Conservation (phyloP, 2,888 invertebrate species). For the Trissolcus brochymenae region DNA sequence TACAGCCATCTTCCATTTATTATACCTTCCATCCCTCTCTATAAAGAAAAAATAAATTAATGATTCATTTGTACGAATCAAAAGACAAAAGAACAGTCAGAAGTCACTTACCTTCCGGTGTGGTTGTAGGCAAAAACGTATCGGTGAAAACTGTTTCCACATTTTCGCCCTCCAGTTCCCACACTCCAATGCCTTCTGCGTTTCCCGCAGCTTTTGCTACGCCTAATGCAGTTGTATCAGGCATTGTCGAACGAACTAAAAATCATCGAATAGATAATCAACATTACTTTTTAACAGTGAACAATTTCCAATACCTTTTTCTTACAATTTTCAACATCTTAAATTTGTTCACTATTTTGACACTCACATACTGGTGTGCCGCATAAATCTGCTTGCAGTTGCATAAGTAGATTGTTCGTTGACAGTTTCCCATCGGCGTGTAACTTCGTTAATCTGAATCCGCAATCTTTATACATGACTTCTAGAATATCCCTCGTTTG, state of each 20-base stretch:
- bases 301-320: neutral
- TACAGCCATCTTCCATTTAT: conserved; percentile 97
- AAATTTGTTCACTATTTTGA: neutral
- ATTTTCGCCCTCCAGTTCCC: conserved; percentile 81
- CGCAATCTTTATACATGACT: conserved; percentile 95
- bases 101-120: conserved; percentile 81
- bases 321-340: neutral
- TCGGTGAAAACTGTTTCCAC: conserved; percentile 82
- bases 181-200: conserved; percentile 85
- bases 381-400: conserved; percentile 94
- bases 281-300: neutral
- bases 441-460: conserved; percentile 86
- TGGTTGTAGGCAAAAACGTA: conserved; percentile 88
- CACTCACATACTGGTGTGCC: conserved; percentile 92
- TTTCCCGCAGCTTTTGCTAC: conserved; percentile 94
- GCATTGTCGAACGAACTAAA: conserved; percentile 86
- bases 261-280: neutral
- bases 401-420: conserved; percentile 93
- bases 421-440: conserved; percentile 97
- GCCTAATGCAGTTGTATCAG: conserved; percentile 95
- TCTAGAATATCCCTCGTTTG: conserved; percentile 96
- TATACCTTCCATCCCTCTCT: conserved; percentile 90
- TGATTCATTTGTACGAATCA: neutral
- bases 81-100: neutral
- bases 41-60: neutral